phyloP scores from a whole-genome alignment of 1,140 invertebrate genomes.

The Olivierus martensii region DNA sequence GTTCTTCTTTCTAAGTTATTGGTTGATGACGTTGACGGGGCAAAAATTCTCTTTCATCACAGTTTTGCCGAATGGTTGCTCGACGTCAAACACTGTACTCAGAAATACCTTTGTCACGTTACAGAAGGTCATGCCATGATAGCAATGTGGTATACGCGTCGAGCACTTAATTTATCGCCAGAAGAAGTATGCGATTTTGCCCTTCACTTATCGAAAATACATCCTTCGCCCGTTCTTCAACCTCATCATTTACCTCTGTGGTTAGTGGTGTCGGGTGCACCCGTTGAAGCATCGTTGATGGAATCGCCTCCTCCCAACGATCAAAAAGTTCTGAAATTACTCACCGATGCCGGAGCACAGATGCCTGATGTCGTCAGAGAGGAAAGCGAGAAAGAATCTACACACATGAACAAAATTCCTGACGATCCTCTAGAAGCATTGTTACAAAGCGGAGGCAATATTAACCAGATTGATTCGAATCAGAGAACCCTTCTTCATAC shows the following conservation, averaged over 20 bases:
- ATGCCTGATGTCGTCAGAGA: slow-evolving; percentile 21
- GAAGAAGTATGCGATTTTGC: slow-evolving; percentile 39
- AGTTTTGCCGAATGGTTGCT: slow-evolving; percentile 88
- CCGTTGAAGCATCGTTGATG: slow-evolving; percentile 18
- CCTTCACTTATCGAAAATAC: slow-evolving; percentile 37
- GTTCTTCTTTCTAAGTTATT: slow-evolving; percentile 60
- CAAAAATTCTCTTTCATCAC: slow-evolving; percentile 67
- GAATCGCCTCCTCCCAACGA: slow-evolving; percentile 35
- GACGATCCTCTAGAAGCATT: slow-evolving; percentile 17
- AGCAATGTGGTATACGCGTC: slow-evolving; percentile 58
- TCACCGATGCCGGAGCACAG: slow-evolving; percentile 49
- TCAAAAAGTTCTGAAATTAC: slow-evolving; percentile 43
- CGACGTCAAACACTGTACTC: slow-evolving; percentile 92
- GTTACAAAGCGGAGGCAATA: slow-evolving; percentile 15
- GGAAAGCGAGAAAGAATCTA: slow-evolving; percentile 9
- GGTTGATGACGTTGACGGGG: slow-evolving; percentile 39
- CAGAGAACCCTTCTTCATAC: slow-evolving; percentile 57
- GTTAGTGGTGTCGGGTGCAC: slow-evolving; percentile 34
- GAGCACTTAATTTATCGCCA: slow-evolving; percentile 35
- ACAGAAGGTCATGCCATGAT: slow-evolving; percentile 77
- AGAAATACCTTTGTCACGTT: slow-evolving; percentile 78
- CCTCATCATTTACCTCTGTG: slow-evolving; percentile 33
- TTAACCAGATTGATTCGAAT: slow-evolving; percentile 35
- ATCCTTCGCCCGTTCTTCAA: slow-evolving; percentile 29
- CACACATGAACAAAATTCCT: slow-evolving; percentile 3